Evolutionary conservation across 2,888 invertebrate genomes (phyloP), one percentile per base, ranked within the genome.

Genomic region (Coelogynopora nodosa): DNA sequence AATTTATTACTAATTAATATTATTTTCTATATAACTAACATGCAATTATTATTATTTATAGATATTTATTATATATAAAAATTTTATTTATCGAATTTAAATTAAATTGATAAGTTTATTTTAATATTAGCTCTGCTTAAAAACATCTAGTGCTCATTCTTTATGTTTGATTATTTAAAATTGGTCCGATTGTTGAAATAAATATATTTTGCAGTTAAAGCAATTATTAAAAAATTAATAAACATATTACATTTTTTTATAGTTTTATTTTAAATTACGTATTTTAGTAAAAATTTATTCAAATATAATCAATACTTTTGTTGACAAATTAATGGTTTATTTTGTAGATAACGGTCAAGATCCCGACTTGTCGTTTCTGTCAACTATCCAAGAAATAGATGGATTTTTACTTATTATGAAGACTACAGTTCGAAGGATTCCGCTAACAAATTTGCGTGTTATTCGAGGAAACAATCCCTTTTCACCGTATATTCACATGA

Each of bases 401-500:
- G 85, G 85, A 23, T 85, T 27, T 28, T 28, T 85, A 0, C 27
- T 29, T 23, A 85, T 85, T 27, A 49, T 74, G 26, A 2, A n/a
- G 1, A 74, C 31, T n/a, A 26, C 31, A 13, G 67, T 85, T 2
- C n/a, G 28, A 67, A 23, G 85, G n/a, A 85, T 85, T 23, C 85
- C 85, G 23, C 31, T 85, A 74, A 67, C 67, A 0, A 85, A 85
- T 85, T 27, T 85, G 23, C 49, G 67, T 26, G 28, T 85, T 23
- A 85, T 85, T 27, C 85, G 85, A 27, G 85, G 85, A 2, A 74
- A 23, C 5, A 74, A 74, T 5, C 74, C 74, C 23, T 74, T 74
- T 26, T 23, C 18, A 74, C 74, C 74, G 2, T 26, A 5, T 5
- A 26, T n/a, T 13, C 2, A 26, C 23, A 13, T 74, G 5, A 74